Evolutionary conservation across 2,888 invertebrate genomes (phyloP).

Genomic region (Syrphus vitripennis): DNA sequence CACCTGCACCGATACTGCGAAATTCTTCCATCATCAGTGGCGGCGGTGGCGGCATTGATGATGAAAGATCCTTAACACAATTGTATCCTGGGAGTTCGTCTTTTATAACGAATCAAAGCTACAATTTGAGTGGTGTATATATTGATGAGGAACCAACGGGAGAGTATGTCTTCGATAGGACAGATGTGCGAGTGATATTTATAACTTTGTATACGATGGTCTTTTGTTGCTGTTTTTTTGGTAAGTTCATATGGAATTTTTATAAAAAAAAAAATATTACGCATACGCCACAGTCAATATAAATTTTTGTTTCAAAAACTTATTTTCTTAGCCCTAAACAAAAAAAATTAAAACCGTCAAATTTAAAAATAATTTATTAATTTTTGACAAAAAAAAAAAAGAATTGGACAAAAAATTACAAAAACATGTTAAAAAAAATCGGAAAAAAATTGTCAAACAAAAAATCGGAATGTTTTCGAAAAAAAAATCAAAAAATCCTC

Average conservation of each 20-base stretch:
- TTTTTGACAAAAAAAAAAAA: too few species aligned
- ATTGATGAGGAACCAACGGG: slow-evolving; percentile 75
- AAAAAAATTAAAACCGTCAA: too few species aligned
- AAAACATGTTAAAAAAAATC: too few species aligned
- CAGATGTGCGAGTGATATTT: slow-evolving; percentile 88
- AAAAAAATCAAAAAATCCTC: too few species aligned
- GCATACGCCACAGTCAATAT: background rate
- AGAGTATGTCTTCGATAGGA: slow-evolving; percentile 89
- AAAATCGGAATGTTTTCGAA: too few species aligned
- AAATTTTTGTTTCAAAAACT: too few species aligned
- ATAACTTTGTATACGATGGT: slow-evolving; percentile 89
- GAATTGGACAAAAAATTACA: too few species aligned
- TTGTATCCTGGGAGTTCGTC: slow-evolving; percentile 42
- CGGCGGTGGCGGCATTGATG: background rate
- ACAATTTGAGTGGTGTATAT: slow-evolving; percentile 11
- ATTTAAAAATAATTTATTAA: too few species aligned
- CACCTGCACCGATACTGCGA: background rate
- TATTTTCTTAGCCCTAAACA: too few species aligned
- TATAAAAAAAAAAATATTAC: background rate
- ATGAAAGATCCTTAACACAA: slow-evolving; percentile 46
- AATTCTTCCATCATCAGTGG: background rate
- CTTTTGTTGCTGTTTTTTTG: slow-evolving; percentile 91
- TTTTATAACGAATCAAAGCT: slow-evolving; percentile 47
- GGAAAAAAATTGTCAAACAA: too few species aligned
- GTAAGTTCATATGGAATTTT: slow-evolving; percentile 82